Conservation (phyloP, 2,888 invertebrate genomes). For the Nephrotoma guestfalica region DNA sequence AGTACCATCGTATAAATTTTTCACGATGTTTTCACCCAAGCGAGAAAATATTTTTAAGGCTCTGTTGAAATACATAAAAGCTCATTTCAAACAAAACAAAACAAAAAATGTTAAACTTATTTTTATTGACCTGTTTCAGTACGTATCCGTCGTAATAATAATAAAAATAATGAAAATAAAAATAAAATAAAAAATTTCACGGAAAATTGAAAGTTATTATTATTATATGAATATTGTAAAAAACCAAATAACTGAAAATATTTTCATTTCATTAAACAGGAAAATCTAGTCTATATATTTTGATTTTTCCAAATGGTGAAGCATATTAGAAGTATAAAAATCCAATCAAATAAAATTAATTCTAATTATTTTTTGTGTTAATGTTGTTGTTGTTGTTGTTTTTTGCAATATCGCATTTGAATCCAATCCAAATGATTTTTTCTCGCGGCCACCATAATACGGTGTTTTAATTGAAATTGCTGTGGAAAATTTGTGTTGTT, state of each 20-base stretch:
- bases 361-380: background rate
- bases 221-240: background rate
- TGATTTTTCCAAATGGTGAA: background rate
- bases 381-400: background rate
- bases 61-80: background rate
- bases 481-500: background rate
- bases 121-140: background rate
- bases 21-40: background rate
- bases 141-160: background rate
- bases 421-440: background rate
- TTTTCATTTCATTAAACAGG: background rate
- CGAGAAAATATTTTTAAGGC: background rate
- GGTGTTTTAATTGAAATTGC: background rate
- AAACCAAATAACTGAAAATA: background rate
- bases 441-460: background rate
- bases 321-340: background rate
- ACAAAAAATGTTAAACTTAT: background rate
- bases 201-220: background rate
- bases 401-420: background rate
- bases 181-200: background rate
- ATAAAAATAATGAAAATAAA: background rate
- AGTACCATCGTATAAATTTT: background rate
- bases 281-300: background rate
- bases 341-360: background rate
- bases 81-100: background rate